Conservation (phyloP, 2,113 vertebrate genomes). For the Paradisaea rubra region DNA sequence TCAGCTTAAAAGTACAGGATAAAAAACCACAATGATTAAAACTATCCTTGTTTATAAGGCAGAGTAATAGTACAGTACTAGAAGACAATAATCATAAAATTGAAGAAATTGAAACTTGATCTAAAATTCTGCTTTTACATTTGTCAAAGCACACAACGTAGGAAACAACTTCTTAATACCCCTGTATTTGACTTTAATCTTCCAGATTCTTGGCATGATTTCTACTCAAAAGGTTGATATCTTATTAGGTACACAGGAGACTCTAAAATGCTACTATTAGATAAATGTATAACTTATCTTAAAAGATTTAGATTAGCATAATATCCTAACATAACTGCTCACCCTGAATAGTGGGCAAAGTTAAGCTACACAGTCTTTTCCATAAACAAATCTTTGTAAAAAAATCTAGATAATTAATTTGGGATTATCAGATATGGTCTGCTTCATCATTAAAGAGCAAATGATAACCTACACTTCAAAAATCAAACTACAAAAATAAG, state of each 20-base stretch:
- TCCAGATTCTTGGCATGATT: background rate
- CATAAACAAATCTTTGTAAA: background rate
- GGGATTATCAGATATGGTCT: background rate
- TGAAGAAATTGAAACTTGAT: background rate
- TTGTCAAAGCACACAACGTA: background rate
- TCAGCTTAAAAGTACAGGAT: background rate
- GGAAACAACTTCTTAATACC: background rate
- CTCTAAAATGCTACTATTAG: background rate
- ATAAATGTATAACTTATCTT: background rate
- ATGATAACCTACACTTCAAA: background rate
- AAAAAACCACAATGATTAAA: background rate
- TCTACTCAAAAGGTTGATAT: background rate
- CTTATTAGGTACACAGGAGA: background rate
- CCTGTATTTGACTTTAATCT: background rate
- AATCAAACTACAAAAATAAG: background rate
- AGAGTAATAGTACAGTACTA: background rate
- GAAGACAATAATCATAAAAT: background rate
- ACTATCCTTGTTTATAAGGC: background rate
- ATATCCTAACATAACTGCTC: background rate
- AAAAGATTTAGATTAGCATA: background rate
- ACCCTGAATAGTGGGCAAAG: background rate
- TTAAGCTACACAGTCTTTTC: background rate
- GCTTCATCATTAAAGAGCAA: background rate
- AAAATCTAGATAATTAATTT: background rate
- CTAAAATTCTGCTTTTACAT: background rate